Percentiles rank a stretch among this genome's conserved stretches.
phyloP scores from a whole-genome alignment of 2,888 invertebrate species.

The Tipula vernalis region DNA sequence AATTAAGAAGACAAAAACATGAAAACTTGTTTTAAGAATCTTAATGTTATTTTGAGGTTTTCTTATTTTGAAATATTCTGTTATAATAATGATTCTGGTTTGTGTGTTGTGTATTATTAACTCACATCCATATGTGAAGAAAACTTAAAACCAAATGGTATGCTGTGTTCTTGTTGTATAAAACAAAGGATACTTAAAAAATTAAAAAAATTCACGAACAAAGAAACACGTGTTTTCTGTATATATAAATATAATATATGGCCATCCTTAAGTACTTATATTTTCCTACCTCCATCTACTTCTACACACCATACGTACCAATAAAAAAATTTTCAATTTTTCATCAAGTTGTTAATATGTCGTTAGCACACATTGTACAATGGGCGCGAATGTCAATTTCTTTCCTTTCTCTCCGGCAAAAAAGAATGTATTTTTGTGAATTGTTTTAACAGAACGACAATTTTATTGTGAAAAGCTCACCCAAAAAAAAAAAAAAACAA shows the following conservation, averaged over 20 bases:
- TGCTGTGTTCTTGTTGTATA: background rate
- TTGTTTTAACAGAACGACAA: background rate
- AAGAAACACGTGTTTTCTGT: background rate
- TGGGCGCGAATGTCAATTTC: background rate
- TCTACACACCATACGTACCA: background rate
- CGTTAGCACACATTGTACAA: background rate
- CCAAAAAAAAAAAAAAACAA: background rate
- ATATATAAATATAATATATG: background rate
- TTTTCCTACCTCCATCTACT: background rate
- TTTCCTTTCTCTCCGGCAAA: background rate
- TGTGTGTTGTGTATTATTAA: background rate
- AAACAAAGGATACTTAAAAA: background rate
- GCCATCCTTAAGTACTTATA: background rate
- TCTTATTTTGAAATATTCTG: background rate
- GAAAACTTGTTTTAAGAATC: background rate
- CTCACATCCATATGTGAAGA: background rate
- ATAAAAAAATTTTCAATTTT: background rate
- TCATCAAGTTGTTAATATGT: background rate
- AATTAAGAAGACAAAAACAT: background rate
- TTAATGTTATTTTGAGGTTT: background rate
- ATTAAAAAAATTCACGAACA: background rate
- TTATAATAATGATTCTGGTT: constrained; percentile 4
- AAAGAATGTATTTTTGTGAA: background rate
- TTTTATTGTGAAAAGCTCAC: background rate
- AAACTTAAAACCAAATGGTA: background rate